phyloP scores from a whole-genome alignment of 1,140 invertebrate species.

The Cardiocondyla obscurior region DNA sequence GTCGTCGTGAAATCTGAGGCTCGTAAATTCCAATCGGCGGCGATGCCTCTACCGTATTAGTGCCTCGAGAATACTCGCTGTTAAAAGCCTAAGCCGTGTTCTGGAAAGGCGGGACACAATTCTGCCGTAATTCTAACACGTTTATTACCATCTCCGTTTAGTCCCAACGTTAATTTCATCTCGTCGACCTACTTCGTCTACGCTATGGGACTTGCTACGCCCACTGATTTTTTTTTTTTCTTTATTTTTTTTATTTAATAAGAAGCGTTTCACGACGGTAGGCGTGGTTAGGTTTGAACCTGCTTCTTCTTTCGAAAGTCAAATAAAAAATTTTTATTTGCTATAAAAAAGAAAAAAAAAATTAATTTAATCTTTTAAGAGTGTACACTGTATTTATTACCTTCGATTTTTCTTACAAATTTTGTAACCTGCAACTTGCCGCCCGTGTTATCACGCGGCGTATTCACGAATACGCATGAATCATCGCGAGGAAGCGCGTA shows the following conservation, averaged over 20 bases:
- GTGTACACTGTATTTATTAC: not conserved
- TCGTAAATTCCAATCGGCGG: conserved; percentile 65
- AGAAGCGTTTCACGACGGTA: conserved; percentile 1
- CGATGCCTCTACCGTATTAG: conserved; percentile 43
- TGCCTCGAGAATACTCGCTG: conserved; percentile 27
- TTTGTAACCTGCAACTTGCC: not conserved
- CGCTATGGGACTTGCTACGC: conserved; percentile 28
- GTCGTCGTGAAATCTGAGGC: conserved; percentile 29
- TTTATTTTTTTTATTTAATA: too few species aligned
- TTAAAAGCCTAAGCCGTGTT: conserved; percentile 66
- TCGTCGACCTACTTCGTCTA: conserved; percentile 37
- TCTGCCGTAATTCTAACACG: conserved; percentile 65
- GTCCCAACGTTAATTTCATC: conserved; percentile 41
- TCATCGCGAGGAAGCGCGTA: conserved; percentile 45
- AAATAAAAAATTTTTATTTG: not conserved
- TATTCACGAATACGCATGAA: conserved; percentile 41
- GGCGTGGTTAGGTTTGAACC: not conserved
- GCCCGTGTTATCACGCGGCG: conserved; percentile 44
- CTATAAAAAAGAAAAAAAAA: not conserved
- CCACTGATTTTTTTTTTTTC: conserved; percentile 11
- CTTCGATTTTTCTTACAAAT: not conserved
- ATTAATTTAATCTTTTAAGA: not conserved
- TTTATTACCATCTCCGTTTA: conserved; percentile 59
- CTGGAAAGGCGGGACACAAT: conserved; percentile 56
- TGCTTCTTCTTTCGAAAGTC: not conserved